phyloP scores from a whole-genome alignment of 2,888 invertebrate species.

The Eupsilia transversa region DNA sequence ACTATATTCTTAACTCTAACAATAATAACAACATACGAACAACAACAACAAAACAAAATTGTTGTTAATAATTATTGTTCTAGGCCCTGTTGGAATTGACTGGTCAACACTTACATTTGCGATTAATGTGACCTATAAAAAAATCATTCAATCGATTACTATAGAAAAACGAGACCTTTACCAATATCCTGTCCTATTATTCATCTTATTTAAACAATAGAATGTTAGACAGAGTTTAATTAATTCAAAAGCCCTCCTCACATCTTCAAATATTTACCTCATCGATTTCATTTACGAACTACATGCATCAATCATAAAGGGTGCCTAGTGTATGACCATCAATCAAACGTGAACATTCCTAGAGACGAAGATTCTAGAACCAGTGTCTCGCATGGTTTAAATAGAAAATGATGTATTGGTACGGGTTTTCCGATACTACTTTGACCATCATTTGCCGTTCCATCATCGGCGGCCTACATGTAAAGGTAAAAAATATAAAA shows the following conservation, averaged over 20 bases:
- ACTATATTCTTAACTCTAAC: too few relatives aligned
- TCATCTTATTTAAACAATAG: background rate
- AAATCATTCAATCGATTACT: background rate
- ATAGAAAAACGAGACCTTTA: background rate
- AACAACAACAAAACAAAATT: too few relatives aligned
- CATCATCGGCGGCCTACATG: conserved; percentile 16
- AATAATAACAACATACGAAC: too few relatives aligned
- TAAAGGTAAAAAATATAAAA: too few relatives aligned
- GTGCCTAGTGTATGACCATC: background rate
- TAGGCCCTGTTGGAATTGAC: background rate
- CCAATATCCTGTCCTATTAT: too few relatives aligned
- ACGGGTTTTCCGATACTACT: conserved; percentile 9
- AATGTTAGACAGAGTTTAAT: background rate
- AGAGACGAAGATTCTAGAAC: conserved; percentile 4
- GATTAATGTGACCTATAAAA: background rate
- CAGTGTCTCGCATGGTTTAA: conserved; percentile 10
- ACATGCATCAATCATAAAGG: background rate
- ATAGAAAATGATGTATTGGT: conserved; percentile 39
- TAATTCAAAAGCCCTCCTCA: background rate
- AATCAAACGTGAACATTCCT: conserved; percentile 16
- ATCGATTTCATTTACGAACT: background rate
- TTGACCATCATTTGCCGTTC: conserved; percentile 31
- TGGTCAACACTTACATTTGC: background rate
- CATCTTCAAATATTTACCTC: background rate
- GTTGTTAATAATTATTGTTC: too few relatives aligned